Conservation (phyloP, 2,888 invertebrate genomes). For the Cephus nigrinus region DNA sequence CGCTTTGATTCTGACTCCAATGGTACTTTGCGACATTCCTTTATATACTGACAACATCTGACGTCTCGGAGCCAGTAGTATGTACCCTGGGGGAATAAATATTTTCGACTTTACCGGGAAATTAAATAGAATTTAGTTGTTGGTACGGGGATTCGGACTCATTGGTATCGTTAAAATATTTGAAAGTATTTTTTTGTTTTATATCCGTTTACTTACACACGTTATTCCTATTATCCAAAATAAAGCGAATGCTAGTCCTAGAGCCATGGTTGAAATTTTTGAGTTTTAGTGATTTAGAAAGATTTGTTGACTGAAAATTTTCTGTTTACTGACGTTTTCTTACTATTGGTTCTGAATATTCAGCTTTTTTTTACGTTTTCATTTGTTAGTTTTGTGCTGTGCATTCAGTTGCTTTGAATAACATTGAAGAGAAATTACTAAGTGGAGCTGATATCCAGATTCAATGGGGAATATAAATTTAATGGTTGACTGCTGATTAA, state of each 20-base stretch:
- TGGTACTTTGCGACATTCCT: conserved; percentile 23
- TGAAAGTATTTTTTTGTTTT: neutral
- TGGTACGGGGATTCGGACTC: neutral
- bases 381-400: neutral
- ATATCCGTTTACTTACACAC: conserved; percentile 40
- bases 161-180: neutral
- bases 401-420: neutral
- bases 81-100: conserved; percentile 26
- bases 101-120: neutral
- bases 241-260: conserved; percentile 32
- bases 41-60: neutral
- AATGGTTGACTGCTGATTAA: neutral
- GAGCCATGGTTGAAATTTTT: conserved; percentile 28
- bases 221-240: conserved; percentile 39
- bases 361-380: neutral
- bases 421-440: neutral
- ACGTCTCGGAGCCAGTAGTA: conserved; percentile 34
- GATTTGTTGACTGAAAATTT: neutral
- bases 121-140: neutral
- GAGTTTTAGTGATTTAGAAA: neutral
- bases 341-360: neutral
- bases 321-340: neutral
- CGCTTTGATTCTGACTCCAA: conserved; percentile 26
- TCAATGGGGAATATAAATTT: neutral
- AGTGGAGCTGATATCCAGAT: neutral